Base-by-base conservation (phyloP, 2,797 vertebrate genomes). In the Lagothrix lagotricha region DNA sequence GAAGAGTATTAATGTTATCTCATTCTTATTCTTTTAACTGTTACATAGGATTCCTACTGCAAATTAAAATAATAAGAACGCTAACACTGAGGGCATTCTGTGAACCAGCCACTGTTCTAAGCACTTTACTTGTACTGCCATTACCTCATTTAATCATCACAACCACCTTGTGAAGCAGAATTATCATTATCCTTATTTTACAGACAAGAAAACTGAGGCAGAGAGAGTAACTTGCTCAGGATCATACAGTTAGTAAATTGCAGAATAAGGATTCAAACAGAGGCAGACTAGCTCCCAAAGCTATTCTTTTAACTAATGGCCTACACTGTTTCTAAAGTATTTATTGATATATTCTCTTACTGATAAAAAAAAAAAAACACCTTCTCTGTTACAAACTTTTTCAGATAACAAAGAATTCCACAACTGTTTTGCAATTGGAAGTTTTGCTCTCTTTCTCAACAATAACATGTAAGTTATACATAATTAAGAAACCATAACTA, bases 1-100 rank as follows among this genome's bases (percentile, higher is more conserved):
- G 52, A 28, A 82, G 22, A 33, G 41, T 85, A 87, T 80, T 4
- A 61, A 64, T 11, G 6, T 36, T 61, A 82, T 9, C 7, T 84
- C 85, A 64, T 82, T 93, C 81, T 95, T 95, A 64, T 82, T 93
- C 76, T 96, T 95, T 90, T 67, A 87, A 84, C 52, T 93, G 15
- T 10, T 90, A 61, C 1, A 36, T 0, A 94, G 54, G 50, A 70
- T 67, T 89, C 26, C 5, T 22, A 80, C 44, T 79, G 80, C 72
- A 57, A 94, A 54, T 81, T 64, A 94, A 84, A 81, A 85, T 46
- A 96, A 5, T 46, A 70, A 36, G 7, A 88, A 39, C 33, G 30
- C 50, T 33, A 72, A 76, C 9, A 89, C 20, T 9, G 12, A 77
- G 19, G n/a, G 4, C 7, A 84, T 88, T 92, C 50, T 83, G 36